Evolutionary conservation across 2,113 vertebrate species (phyloP), one percentile per base, ranked within the genome.

Genomic region (Neofelis nebulosa): DNA sequence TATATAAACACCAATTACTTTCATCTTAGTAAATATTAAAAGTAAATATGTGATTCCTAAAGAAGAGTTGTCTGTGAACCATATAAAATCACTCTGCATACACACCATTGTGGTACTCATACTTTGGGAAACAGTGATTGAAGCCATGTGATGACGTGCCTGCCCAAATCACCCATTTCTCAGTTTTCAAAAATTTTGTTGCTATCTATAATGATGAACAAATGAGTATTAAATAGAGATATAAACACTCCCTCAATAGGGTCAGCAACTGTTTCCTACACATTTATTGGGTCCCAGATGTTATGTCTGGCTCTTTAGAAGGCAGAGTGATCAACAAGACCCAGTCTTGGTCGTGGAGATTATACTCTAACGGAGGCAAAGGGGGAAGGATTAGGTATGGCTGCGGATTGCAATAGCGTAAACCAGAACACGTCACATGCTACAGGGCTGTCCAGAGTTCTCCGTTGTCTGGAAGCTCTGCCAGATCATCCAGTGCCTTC

Each of bases 21-120:
- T 94, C 50, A 73, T 85, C 21, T 82, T 73, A 82, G 38, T 86
- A 89, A 81, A 41, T 76, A 83, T 83, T 85, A 73, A 65, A 92
- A 87, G 52, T 68, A 78, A 93, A 86, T 69, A 48, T 2, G 4
- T 79, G 73, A 74, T 19, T 96, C 25, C 45, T 33, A 50, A 41
- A 48, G 52, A 73, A 68, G 92, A 91, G 33, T 38, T 86, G 27
- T 61, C 87, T 41, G 41, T 81, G 48, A 91, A 45, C 29, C 65
- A 74, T n/a, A 50, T 38, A 83, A 73, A 91, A 41, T 45, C 69
- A 78, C 29, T 29, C 66, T 31, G 10, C 31, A 6, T n/a, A 63
- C 55, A 10, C 38, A n/a, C 8, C 18, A 52, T 7, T 8, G 31
- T 36, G 10, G 23, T 91, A 80, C 19, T 82, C 33, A 68, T 29